A percentile compares a stretch with the other conserved stretches of the same genome.
Evolutionary conservation across 2,113 vertebrate species (phyloP).

Genomic region (Sinocyclocheilus maitianheensis): DNA sequence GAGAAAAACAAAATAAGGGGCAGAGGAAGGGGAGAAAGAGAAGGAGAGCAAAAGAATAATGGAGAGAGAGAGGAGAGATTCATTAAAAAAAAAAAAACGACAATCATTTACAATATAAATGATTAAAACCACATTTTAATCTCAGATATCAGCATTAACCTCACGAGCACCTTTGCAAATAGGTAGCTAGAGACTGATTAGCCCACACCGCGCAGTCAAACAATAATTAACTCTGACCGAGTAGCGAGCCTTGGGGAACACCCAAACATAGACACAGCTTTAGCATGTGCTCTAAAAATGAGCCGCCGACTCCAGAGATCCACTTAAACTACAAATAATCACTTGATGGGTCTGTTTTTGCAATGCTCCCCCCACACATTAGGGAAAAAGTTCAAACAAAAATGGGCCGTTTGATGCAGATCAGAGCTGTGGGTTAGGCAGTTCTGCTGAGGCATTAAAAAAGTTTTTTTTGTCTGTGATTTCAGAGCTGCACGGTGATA

Average conservation of each 20-base stretch:
- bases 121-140: constrained; percentile 47
- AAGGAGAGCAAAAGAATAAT: background rate
- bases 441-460: background rate
- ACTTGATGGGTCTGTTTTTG: constrained; percentile 22
- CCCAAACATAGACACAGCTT: constrained; percentile 7
- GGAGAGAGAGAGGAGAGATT: constrained; percentile 24
- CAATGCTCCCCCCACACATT: constrained; percentile 11
- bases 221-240: constrained; percentile 55
- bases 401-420: constrained; percentile 16
- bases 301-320: constrained; percentile 37
- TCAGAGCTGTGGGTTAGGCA: constrained; percentile 19
- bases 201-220: constrained; percentile 4
- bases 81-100: constrained; percentile 1
- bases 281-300: constrained; percentile 27
- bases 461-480: background rate
- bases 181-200: constrained; percentile 54
- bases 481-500: background rate
- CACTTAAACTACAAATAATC: constrained; percentile 57
- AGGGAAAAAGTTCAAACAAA: constrained; percentile 34
- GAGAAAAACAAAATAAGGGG: constrained; percentile 31
- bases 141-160: constrained; percentile 56
- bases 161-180: constrained; percentile 65
- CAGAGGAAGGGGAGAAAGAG: background rate
- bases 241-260: constrained; percentile 21
- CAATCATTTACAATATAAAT: background rate